Conservation (phyloP, 2,888 invertebrate species). For the Eristalis tenax region DNA sequence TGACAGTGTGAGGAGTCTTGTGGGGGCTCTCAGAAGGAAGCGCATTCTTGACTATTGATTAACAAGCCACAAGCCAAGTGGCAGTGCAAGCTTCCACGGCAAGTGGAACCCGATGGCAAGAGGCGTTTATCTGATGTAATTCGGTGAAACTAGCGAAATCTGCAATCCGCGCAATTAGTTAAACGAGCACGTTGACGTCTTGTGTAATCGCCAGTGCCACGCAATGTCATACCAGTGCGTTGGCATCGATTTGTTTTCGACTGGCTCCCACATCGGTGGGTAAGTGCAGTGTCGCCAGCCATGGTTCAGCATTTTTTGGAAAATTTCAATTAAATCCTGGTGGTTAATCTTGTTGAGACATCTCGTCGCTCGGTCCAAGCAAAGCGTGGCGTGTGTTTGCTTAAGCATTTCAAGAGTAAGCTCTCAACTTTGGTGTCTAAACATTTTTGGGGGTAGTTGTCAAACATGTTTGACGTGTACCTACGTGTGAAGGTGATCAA, state of each 20-base stretch:
- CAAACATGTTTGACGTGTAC: constrained; percentile 55
- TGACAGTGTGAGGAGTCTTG: constrained; percentile 6
- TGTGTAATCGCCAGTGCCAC: background rate
- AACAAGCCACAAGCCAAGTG: background rate
- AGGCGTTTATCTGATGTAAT: background rate
- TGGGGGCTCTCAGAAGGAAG: constrained; percentile 4
- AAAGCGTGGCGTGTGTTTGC: background rate
- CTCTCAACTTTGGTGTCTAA: background rate
- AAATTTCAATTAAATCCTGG: background rate
- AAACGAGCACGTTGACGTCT: constrained; percentile 26
- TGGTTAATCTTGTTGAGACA: background rate
- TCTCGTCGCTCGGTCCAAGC: background rate
- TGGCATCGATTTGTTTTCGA: constrained; percentile 24
- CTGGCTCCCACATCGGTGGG: background rate
- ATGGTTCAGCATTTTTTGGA: background rate
- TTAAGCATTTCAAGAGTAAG: background rate
- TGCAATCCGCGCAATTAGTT: constrained; percentile 15
- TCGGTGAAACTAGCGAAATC: background rate
- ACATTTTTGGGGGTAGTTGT: constrained; percentile 19
- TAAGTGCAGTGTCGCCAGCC: background rate
- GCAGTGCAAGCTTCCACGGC: background rate
- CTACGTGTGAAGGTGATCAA: constrained; percentile 25
- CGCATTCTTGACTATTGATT: constrained; percentile 12
- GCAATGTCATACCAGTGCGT: constrained; percentile 31
- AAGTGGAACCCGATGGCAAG: background rate